Conservation (phyloP, 2,113 vertebrate genomes). For the Tupaia tana region DNA sequence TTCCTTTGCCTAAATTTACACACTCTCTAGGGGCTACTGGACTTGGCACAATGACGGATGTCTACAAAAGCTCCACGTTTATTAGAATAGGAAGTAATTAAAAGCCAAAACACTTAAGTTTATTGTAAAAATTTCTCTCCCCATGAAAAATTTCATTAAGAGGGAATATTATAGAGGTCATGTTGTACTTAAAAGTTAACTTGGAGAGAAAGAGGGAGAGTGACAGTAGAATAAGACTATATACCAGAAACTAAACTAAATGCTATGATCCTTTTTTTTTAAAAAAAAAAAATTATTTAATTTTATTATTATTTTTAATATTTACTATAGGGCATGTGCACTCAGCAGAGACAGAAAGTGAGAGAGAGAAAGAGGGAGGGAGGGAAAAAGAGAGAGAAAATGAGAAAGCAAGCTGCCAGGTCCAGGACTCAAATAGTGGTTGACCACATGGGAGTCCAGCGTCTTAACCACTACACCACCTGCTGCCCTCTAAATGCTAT, state of each 20-base stretch:
- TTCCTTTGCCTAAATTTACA: slow-evolving; percentile 52
- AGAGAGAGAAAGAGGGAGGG: no score
- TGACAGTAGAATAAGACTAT: neutral
- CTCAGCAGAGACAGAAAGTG: no score
- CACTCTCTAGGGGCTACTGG: neutral
- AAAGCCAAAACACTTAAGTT: neutral
- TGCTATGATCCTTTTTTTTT: neutral
- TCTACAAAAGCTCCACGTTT: slow-evolving; percentile 3
- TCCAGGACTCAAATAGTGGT: no score
- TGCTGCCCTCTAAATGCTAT: no score
- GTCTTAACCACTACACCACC: no score
- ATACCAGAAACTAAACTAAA: neutral
- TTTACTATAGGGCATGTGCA: no score
- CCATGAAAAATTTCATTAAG: slow-evolving; percentile 32
- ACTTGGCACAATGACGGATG: neutral
- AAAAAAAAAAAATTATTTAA: no score
- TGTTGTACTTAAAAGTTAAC: neutral
- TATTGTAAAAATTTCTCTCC: slow-evolving; percentile 3
- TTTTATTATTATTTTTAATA: no score
- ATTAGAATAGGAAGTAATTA: slow-evolving; percentile 52
- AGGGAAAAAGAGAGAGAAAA: no score
- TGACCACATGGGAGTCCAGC: no score
- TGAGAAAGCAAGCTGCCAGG: no score
- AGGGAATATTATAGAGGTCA: neutral
- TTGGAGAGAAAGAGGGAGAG: neutral